Conservation (phyloP, 1,140 invertebrate species). For the Plectrocnemia conspersa region DNA sequence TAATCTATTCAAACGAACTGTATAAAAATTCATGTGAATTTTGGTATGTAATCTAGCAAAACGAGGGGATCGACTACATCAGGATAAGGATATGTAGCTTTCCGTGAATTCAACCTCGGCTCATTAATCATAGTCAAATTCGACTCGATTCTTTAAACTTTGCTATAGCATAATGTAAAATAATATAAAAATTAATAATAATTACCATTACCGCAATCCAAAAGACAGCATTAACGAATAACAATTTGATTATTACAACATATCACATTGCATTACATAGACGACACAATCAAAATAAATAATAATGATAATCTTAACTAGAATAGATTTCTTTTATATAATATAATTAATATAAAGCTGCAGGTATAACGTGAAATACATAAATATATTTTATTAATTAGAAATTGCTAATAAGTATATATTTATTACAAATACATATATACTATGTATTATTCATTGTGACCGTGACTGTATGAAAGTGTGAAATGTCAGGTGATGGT, state of each 20-base stretch:
- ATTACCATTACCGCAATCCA: slow-evolving; percentile 1
- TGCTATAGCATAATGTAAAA: slow-evolving; percentile 16
- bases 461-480: background rate
- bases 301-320: background rate
- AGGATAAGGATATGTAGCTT: background rate
- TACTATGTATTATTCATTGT: background rate
- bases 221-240: background rate
- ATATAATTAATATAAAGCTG: background rate
- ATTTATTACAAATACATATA: background rate
- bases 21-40: background rate
- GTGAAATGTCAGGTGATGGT: slow-evolving; percentile 11
- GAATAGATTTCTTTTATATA: background rate
- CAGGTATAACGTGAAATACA: background rate
- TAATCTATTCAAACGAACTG: background rate
- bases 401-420: background rate
- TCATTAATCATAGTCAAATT: slow-evolving; percentile 34
- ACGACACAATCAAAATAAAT: background rate
- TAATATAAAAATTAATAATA: background rate
- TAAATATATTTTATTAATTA: no score
- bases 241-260: background rate
- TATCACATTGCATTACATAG: background rate
- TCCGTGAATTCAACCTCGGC: slow-evolving; percentile 9
- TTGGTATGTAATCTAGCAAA: background rate
- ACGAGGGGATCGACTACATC: background rate
- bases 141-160: slow-evolving; percentile 33